phyloP scores from a whole-genome alignment of 2,797 vertebrate species.

The Sylvilagus floridanus region DNA sequence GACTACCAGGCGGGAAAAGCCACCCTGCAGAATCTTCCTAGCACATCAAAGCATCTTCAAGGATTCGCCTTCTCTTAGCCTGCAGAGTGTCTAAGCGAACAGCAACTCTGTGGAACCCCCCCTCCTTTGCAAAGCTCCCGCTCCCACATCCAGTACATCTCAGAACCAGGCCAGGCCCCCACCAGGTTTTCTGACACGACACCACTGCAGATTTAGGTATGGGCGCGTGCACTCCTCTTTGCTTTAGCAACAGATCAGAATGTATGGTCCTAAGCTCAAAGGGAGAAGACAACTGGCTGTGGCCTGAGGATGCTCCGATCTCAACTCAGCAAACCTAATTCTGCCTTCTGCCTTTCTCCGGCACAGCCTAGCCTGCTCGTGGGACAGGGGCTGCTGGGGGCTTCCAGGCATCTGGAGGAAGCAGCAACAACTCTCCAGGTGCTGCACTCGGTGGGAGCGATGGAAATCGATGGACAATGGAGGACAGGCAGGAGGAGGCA shows the following conservation, averaged over 20 bases:
- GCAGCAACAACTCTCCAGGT: rapidly evolving
- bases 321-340: not conserved
- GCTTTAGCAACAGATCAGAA: not conserved
- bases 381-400: not conserved
- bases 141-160: constrained; percentile 17
- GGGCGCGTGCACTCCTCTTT: not conserved
- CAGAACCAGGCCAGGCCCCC: constrained; percentile 60
- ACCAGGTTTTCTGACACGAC: constrained; percentile 17
- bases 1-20: not conserved
- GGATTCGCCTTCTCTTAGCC: constrained; percentile 4
- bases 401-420: not conserved
- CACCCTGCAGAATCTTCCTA: not conserved
- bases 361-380: not conserved
- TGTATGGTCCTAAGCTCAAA: not conserved
- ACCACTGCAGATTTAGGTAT: not conserved
- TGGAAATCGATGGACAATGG: not conserved
- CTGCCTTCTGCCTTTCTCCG: not conserved
- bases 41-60: not conserved
- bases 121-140: constrained; percentile 42
- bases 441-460: not conserved
- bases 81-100: constrained; percentile 58
- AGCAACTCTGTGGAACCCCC: constrained; percentile 36
- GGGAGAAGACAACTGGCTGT: not conserved
- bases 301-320: not conserved
- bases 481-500: not conserved